Evolutionary conservation across 2,113 vertebrate species (phyloP).

Genomic region (Perca fluviatilis): DNA sequence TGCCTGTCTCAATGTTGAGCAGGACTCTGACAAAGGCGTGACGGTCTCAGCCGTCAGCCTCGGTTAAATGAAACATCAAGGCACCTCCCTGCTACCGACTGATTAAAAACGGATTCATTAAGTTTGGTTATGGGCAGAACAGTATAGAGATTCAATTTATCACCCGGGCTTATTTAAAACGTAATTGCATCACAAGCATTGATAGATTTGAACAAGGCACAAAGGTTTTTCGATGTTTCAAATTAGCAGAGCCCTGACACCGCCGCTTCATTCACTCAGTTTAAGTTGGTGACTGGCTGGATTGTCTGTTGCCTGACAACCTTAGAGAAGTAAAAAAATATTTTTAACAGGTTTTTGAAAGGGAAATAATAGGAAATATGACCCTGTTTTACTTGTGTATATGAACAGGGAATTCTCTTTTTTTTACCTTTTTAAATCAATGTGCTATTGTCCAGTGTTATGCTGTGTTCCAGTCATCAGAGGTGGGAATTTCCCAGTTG

Average conservation of each 20-base stretch:
- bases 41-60: constrained; percentile 60
- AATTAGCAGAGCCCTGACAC: constrained; percentile 63
- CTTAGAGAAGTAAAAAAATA: background rate
- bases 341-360: constrained; percentile 7
- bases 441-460: too few species aligned
- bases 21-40: constrained; percentile 37
- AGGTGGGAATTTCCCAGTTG: too few species aligned
- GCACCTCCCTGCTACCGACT: constrained; percentile 66
- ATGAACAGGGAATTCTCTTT: background rate
- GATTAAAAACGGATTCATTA: constrained; percentile 83
- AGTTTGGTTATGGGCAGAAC: constrained; percentile 75
- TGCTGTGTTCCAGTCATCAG: too few species aligned
- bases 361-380: constrained; percentile 4
- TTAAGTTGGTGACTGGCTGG: constrained; percentile 42
- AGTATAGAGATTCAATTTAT: constrained; percentile 79
- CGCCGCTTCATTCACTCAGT: constrained; percentile 51
- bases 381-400: background rate
- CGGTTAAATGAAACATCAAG: constrained; percentile 78
- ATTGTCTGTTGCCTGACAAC: constrained; percentile 23
- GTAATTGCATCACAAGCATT: constrained; percentile 78
- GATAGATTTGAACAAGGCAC: constrained; percentile 76
- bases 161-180: constrained; percentile 76
- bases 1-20: constrained; percentile 22
- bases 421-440: too few species aligned
- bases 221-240: constrained; percentile 77